Evolutionary conservation across 2,888 invertebrate genomes (phyloP).

Genomic region (Lacanobia wlatinum): DNA sequence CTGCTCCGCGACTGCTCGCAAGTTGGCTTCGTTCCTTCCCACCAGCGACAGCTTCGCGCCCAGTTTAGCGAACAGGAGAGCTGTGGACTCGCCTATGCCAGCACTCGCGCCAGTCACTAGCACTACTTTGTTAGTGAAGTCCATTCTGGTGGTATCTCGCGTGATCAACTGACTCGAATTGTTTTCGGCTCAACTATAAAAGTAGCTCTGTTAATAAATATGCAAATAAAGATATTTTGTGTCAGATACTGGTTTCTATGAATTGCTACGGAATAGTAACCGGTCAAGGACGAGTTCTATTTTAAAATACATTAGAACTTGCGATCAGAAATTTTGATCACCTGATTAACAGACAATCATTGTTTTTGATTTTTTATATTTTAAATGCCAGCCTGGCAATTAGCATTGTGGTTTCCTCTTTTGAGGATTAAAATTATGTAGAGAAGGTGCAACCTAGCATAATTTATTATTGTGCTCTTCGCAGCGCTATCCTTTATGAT

Average conservation of each 20-base stretch:
- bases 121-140: slow-evolving; percentile 73
- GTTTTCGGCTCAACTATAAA: background rate
- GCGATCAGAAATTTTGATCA: background rate
- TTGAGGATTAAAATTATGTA: background rate
- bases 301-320: background rate
- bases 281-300: background rate
- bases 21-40: slow-evolving; percentile 69
- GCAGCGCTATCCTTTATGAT: no score
- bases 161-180: background rate
- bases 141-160: slow-evolving; percentile 6
- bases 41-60: slow-evolving; percentile 72
- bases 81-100: slow-evolving; percentile 73
- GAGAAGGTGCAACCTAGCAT: no score
- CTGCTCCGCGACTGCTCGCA: slow-evolving; percentile 63
- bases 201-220: background rate
- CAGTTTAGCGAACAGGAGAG: slow-evolving; percentile 69
- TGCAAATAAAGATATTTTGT: background rate
- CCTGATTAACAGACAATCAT: background rate
- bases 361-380: background rate
- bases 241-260: background rate
- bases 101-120: slow-evolving; percentile 76
- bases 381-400: background rate
- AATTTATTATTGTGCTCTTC: no score
- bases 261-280: background rate
- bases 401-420: background rate